A percentile compares a stretch with the other conserved stretches of the same genome.
phyloP scores from a whole-genome alignment of 2,797 vertebrate species.

The Pipistrellus pipistrellus region DNA sequence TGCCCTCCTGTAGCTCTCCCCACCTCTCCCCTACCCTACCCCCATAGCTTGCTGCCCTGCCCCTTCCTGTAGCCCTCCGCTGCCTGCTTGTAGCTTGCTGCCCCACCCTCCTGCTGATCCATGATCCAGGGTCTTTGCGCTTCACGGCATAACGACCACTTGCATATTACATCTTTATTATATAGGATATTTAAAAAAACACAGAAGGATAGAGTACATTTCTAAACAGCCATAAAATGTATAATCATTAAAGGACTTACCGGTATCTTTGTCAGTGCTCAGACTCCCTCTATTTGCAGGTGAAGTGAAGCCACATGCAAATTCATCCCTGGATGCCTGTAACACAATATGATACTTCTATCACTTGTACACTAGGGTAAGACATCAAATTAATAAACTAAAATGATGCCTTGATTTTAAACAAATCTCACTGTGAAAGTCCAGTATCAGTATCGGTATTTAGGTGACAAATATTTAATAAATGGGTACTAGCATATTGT shows the following conservation, averaged over 20 bases:
- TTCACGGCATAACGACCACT: too few species aligned
- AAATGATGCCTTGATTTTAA: constrained; percentile 20
- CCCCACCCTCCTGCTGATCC: too few species aligned
- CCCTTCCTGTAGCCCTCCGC: too few species aligned
- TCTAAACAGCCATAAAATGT: not conserved
- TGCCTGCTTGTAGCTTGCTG: too few species aligned
- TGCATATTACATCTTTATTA: too few species aligned
- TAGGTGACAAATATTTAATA: constrained; percentile 32
- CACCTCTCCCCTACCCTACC: too few species aligned
- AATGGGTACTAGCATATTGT: not conserved
- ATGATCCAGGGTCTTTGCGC: too few species aligned
- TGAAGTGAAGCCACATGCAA: constrained; percentile 89
- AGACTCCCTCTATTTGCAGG: constrained; percentile 93
- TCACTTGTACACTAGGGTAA: constrained; percentile 25
- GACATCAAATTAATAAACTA: constrained; percentile 51
- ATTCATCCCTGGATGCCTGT: constrained; percentile 95
- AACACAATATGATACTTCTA: constrained; percentile 66
- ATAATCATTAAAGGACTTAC: constrained; percentile 85
- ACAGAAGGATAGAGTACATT: not conserved
- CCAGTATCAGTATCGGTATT: not conserved
- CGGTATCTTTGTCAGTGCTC: constrained; percentile 92
- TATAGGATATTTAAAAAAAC: constrained; percentile 41
- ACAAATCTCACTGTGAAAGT: constrained; percentile 56
- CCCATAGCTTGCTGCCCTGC: too few species aligned
- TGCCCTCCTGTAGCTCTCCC: too few species aligned